Base-by-base conservation (phyloP, 2,888 invertebrate genomes). In the Toxonevra muliebris region DNA sequence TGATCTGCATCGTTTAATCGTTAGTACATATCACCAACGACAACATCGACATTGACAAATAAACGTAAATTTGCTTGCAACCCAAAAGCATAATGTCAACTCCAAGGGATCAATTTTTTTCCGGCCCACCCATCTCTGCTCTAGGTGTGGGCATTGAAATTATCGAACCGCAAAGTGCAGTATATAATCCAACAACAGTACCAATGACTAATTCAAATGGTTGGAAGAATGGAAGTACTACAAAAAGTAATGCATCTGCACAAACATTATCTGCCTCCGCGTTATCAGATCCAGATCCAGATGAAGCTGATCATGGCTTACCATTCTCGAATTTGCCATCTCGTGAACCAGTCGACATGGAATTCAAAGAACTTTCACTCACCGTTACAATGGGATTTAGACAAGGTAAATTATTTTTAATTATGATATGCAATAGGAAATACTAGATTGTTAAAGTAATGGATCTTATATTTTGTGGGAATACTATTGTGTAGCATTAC, bases 351-450 rank as follows among this genome's bases (percentile, higher is more conserved):
- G 88, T 93, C 45, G 92, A 93, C 79, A 89, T 94, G 71, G 88
- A 89, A 73, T 94, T 94, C 82, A 90, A 90, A 69, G 89, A 93
- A 78, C 88, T 94, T 71, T 89, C 89, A 0, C 92, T 91, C 78
- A 91, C 89, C 0, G 93, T 93, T 17, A 89, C 88, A 48, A 86
- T 92, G 68, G 93, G 93, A 73, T 89, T 90, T 48, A 88, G 89
- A 78, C 91, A 90, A 89, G 93, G 93, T 93, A 82, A 85, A 86
- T 48, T 15, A 48, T 48, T 3, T 48, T 30, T 30, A 30, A 30
- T 2, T 30, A 30, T 30, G 30, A 2, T 30, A 7, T 30, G 30
- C 2, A 7, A 30, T 30, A 30, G 30, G 30, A 4, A 30, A 30
- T 7, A n/a, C n/a, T n/a, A n/a, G n/a, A n/a, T n/a, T n/a, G n/a